Percentiles rank a stretch among this genome's conserved stretches.
Evolutionary conservation across 2,797 vertebrate genomes (phyloP).

Genomic region (Oryzias sinensis): DNA sequence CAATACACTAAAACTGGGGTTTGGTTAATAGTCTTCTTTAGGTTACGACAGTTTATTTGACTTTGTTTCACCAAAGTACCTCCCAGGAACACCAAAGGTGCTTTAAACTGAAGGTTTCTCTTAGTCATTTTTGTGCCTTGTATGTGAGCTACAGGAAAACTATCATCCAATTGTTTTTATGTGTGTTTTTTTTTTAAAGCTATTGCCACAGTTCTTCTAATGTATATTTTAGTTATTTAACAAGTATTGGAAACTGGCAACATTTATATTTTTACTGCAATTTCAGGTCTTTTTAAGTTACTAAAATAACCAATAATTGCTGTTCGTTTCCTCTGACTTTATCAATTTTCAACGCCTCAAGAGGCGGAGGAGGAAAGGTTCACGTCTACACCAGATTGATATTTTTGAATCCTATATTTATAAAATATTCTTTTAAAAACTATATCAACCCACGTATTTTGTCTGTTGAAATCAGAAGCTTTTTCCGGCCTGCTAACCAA

Average conservation of each 20-base stretch:
- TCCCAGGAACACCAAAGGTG: slow-evolving; percentile 85
- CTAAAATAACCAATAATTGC: slow-evolving; percentile 16
- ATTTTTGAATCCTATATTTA: slow-evolving; percentile 37
- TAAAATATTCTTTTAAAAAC: slow-evolving; percentile 15
- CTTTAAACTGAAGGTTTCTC: slow-evolving; percentile 83
- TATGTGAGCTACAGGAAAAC: slow-evolving; percentile 79
- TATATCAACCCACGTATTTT: slow-evolving; percentile 26
- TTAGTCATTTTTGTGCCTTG: slow-evolving; percentile 84
- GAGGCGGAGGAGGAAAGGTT: slow-evolving; percentile 34
- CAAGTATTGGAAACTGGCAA: slow-evolving; percentile 37
- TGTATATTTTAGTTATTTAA: slow-evolving; percentile 27
- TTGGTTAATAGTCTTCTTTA: slow-evolving; percentile 64
- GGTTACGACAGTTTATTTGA: slow-evolving; percentile 62
- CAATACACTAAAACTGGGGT: slow-evolving; percentile 57
- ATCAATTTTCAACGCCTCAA: slow-evolving; percentile 17
- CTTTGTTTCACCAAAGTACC: slow-evolving; percentile 82
- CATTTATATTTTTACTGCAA: slow-evolving; percentile 23
- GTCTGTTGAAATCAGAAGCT: slow-evolving; percentile 19
- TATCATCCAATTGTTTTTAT: slow-evolving; percentile 41
- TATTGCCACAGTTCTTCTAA: slow-evolving; percentile 18
- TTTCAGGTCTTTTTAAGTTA: slow-evolving; percentile 17
- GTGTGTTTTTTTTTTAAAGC: slow-evolving; percentile 5
- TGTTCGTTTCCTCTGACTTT: slow-evolving; percentile 10
- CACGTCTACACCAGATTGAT: slow-evolving; percentile 40
- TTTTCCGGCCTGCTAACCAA: slow-evolving; percentile 7